Evolutionary conservation across 1,140 invertebrate species (phyloP), one percentile per base, ranked within the genome.

Genomic region (Artemia franciscana): DNA sequence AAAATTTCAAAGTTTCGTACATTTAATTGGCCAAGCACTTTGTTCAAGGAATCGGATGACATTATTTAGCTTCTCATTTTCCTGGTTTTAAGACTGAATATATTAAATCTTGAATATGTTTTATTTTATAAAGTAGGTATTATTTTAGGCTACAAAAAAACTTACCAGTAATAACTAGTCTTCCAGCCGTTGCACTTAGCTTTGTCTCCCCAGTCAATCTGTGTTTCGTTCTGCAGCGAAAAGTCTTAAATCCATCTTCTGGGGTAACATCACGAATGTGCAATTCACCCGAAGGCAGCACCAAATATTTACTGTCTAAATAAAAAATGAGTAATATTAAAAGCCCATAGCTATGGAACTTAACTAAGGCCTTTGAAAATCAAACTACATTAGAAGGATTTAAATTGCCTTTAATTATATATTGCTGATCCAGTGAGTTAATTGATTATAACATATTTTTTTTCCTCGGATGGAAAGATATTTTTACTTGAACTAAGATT

Each of bases 141-240:
- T 2, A 25, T 57, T 64, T 39, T n/a, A 59, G 61, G 18, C 24
- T 64, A 61, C 23, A 26, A 64, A 58, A 24, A 61, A 66, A 80
- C 83, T 83, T 82, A 95, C 91, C 91, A 76, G 91, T 93, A 74
- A 95, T 91, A 73, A 93, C 88, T 63, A 96, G 78, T 70, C 88
- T 79, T 75, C 90, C 90, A 72, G 93, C 93, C 30, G 88, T 90
- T 56, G 88, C 88, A 70, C 90, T 94, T 63, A 91, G 77, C 72
- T 89, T 80, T 65, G 89, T 91, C 78, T 94, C 90, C 68, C 88
- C 88, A 68, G 91, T 92, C 28, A 95, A 79, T 67, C 89, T 80
- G 74, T 95, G 91, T 71, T 89, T 88, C 56, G 91, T 95, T 67
- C 89, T 80, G 73, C 92, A 97, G 72, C 91, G 88, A 67, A 78